Base-by-base conservation (phyloP, 2,797 vertebrate species). In the Crypturellus tataupa region DNA sequence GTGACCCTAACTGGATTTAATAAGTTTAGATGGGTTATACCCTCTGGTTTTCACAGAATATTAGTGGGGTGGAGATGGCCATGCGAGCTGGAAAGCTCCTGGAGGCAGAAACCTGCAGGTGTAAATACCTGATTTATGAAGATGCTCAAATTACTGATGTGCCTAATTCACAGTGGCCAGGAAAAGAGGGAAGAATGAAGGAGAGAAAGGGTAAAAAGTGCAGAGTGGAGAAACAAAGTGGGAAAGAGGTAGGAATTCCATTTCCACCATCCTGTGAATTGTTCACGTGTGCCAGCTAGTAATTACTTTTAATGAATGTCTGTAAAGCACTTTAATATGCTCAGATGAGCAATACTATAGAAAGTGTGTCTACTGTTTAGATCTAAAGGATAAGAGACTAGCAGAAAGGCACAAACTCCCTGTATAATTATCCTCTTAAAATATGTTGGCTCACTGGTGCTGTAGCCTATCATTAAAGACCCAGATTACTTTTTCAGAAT, bases 361-460 rank as follows among this genome's bases (percentile, higher is more conserved):
- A 93, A 97, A 97, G 93, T 93, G 80, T 93, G 97, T 95, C 95
- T 83, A 37, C 89, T 96, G 95, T 90, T 96, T 90, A 96, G 96
- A 97, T 97, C 69, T 67, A 93, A 97, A 95, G 96, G 94, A 95
- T 95, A 94, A 96, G 93, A 80, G 85, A 95, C 76, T 71, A 93
- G 59, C 53, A 95, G 93, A 91, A 96, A 97, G 87, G 56, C 64
- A 84, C 95, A 95, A 94, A 84, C 93, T 94, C 96, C 89, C 90
- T 85, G 84, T 91, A 37, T 96, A 95, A 97, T 97, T 97, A 98
- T 92, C 59, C 69, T 96, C 75, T 90, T 95, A 68, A 37, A 86
- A 87, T 91, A 62, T 39, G 23, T 44, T 86, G 85, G 75, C 79
- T 97, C 85, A 84, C 76, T 89, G 80, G 64, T 87, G 82, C 64